phyloP scores from a whole-genome alignment of 1,140 invertebrate genomes.

The Eupeodes corollae region DNA sequence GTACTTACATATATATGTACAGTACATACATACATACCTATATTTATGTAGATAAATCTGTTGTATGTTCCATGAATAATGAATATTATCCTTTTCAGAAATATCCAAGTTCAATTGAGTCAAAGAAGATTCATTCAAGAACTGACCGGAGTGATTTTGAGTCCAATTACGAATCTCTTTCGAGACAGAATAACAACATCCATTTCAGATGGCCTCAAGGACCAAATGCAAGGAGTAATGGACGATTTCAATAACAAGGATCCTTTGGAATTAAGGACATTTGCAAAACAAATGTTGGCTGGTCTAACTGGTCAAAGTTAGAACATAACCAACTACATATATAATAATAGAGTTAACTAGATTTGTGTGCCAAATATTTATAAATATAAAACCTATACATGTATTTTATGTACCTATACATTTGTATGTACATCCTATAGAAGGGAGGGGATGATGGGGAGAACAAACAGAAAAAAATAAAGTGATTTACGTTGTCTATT shows the following conservation, averaged over 20 bases:
- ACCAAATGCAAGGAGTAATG: slow-evolving; percentile 27
- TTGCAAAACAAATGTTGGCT: slow-evolving; percentile 22
- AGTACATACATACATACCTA: too few species aligned
- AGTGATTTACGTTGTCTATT: too few species aligned
- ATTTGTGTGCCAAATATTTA: too few species aligned
- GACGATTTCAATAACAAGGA: slow-evolving; percentile 30
- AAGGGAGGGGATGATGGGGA: too few species aligned
- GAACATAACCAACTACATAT: too few species aligned
- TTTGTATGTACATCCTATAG: too few species aligned
- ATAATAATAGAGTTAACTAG: too few species aligned
- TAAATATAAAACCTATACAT: too few species aligned
- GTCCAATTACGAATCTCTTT: slow-evolving; percentile 29
- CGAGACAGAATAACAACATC: slow-evolving; percentile 30
- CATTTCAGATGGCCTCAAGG: slow-evolving; percentile 27
- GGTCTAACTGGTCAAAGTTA: slow-evolving; percentile 13
- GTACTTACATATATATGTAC: too few species aligned
- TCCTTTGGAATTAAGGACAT: slow-evolving; percentile 22
- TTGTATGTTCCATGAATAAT: neutral
- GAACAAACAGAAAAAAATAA: too few species aligned
- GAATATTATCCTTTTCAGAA: slow-evolving; percentile 10
- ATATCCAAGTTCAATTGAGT: slow-evolving; percentile 29
- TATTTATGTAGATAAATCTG: too few species aligned
- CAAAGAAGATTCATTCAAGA: slow-evolving; percentile 21
- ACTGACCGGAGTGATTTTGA: slow-evolving; percentile 25
- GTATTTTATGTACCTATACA: too few species aligned